phyloP scores from a whole-genome alignment of 92 coral and sea anemone species.

The Zoanthus sociatus region DNA sequence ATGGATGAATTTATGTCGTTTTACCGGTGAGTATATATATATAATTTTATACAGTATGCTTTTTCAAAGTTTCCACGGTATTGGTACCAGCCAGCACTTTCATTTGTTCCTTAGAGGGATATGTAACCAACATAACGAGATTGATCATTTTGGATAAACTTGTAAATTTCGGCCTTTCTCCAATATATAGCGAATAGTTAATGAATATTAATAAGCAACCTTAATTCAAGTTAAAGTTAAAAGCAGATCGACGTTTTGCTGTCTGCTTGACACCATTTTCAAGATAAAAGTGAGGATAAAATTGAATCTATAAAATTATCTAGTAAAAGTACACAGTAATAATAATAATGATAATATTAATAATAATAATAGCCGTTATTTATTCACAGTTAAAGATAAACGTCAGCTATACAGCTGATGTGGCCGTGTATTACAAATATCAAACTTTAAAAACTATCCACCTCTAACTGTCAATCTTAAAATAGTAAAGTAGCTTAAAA shows the following conservation, averaged over 20 bases:
- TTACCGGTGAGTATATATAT: conserved; percentile 18
- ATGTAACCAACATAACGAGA: conserved; percentile 12
- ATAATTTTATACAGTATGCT: conserved; percentile 14
- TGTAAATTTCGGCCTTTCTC: conserved; percentile 20
- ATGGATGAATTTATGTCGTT: conserved; percentile 5
- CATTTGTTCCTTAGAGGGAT: conserved; percentile 19
- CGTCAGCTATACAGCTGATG: too few species aligned
- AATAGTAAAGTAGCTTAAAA: too few species aligned
- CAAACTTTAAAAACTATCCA: too few species aligned
- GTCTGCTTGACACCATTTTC: too few species aligned
- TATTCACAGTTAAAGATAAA: too few species aligned
- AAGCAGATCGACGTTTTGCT: too few species aligned
- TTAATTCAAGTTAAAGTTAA: conserved; percentile 11
- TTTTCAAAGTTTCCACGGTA: conserved; percentile 4
- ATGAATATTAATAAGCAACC: conserved; percentile 14
- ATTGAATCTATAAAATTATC: too few species aligned
- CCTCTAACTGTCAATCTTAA: too few species aligned
- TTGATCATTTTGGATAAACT: conserved; percentile 12
- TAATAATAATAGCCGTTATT: not conserved
- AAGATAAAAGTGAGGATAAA: too few species aligned
- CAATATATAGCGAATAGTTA: conserved; percentile 13
- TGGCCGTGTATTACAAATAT: too few species aligned
- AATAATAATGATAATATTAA: not conserved
- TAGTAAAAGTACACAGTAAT: not conserved
- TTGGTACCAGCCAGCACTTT: conserved; percentile 10